These are phyloP conservation scores for Oxytorus armatus DNA, from an alignment of 2,888 invertebrate genomes.

Conservation along the genomic window DNA sequence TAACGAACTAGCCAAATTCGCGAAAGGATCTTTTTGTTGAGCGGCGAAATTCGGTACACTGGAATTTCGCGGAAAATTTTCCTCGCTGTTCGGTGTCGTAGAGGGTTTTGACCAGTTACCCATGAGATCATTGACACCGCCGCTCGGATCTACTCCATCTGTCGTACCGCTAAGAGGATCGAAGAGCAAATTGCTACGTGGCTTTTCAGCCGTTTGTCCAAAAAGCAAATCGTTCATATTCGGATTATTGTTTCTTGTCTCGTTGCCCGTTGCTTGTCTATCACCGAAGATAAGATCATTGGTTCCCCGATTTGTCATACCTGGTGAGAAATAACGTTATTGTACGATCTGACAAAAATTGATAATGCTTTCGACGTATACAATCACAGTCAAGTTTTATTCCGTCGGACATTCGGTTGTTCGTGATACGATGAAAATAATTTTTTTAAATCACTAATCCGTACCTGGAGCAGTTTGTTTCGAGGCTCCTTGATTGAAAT, in stretches of 20 bases:
- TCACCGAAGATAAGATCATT: slow-evolving; percentile 77
- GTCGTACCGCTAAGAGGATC: slow-evolving; percentile 77
- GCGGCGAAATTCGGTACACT: slow-evolving; percentile 86
- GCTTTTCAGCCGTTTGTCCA: slow-evolving; percentile 53
- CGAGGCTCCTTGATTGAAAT: slow-evolving; percentile 74
- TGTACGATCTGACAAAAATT: background rate
- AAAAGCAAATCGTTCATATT: slow-evolving; percentile 77
- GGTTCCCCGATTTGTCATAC: slow-evolving; percentile 70
- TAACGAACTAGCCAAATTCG: slow-evolving; percentile 87
- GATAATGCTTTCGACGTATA: too few relatives aligned
- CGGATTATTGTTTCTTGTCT: slow-evolving; percentile 66
- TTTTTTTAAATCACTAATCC: background rate
- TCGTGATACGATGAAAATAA: too few relatives aligned
- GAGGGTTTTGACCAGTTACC: slow-evolving; percentile 83
- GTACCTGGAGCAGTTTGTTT: slow-evolving; percentile 61
- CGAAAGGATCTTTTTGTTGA: slow-evolving; percentile 89
- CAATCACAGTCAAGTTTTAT: too few relatives aligned
- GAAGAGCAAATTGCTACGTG: slow-evolving; percentile 75
- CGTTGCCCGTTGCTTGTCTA: slow-evolving; percentile 52
- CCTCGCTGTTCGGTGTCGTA: slow-evolving; percentile 71
- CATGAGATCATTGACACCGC: slow-evolving; percentile 85
- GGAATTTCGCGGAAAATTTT: slow-evolving; percentile 84
- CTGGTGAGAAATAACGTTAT: slow-evolving; percentile 18
- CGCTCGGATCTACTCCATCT: background rate
- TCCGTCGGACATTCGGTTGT: too few relatives aligned